phyloP scores from a whole-genome alignment of 1,140 invertebrate species.

The Protaetia brevitarsis region DNA sequence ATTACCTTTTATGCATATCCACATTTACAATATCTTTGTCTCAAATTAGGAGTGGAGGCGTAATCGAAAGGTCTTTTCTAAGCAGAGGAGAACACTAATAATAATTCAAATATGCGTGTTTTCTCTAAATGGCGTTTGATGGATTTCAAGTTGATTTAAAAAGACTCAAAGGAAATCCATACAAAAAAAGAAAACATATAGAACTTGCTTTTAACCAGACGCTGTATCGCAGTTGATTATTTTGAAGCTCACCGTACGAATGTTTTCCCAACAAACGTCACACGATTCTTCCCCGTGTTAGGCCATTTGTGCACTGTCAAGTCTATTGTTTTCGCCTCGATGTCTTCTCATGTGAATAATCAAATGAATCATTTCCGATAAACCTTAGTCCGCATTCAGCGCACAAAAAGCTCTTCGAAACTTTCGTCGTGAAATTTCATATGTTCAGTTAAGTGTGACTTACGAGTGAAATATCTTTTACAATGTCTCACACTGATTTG shows the following conservation, averaged over 20 bases:
- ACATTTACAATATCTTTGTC: too few species aligned
- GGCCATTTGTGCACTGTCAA: constrained; percentile 57
- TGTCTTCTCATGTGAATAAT: constrained; percentile 58
- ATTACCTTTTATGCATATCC: too few species aligned
- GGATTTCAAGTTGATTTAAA: too few species aligned
- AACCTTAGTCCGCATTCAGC: constrained; percentile 57
- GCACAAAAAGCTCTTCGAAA: constrained; percentile 55
- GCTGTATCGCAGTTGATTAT: too few species aligned
- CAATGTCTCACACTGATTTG: constrained; percentile 54
- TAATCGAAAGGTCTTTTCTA: too few species aligned
- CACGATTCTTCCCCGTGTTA: constrained; percentile 74
- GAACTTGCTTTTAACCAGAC: too few species aligned
- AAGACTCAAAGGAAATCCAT: too few species aligned
- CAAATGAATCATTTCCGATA: constrained; percentile 56
- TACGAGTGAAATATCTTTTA: constrained; percentile 54
- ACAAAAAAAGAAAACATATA: too few species aligned
- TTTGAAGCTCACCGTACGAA: constrained; percentile 43
- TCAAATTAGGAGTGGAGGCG: too few species aligned
- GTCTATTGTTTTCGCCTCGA: constrained; percentile 55
- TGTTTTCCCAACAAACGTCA: constrained; percentile 54
- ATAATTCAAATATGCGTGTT: too few species aligned
- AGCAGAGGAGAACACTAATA: too few species aligned
- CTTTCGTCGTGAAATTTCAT: constrained; percentile 50
- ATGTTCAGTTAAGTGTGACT: constrained; percentile 57
- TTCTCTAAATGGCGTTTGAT: too few species aligned